Conservation (phyloP, 2,888 invertebrate genomes). For the Hirtodrosophila duncani region DNA sequence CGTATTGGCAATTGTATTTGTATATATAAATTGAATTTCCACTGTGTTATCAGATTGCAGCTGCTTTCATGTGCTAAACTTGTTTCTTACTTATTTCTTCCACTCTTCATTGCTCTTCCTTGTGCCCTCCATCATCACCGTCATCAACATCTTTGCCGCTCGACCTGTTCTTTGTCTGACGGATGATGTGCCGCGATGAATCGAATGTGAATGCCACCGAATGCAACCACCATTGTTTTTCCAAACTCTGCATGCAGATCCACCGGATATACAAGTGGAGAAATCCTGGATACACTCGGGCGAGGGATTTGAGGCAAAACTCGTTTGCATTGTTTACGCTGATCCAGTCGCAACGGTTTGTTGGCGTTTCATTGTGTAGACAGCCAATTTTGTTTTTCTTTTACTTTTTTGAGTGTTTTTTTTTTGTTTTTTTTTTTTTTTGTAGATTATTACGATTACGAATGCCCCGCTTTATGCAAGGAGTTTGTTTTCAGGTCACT, state of each 20-base stretch:
- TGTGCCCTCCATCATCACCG: slow-evolving; percentile 5
- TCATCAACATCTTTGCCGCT: slow-evolving; percentile 5
- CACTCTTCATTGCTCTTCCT: neutral
- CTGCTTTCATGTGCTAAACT: slow-evolving; percentile 35
- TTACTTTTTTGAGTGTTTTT: slow-evolving; percentile 6
- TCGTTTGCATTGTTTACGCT: slow-evolving; percentile 84
- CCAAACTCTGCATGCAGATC: slow-evolving; percentile 82
- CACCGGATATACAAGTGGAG: slow-evolving; percentile 85
- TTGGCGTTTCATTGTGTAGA: slow-evolving; percentile 42
- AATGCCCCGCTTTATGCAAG: slow-evolving; percentile 32
- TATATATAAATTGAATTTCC: slow-evolving; percentile 50
- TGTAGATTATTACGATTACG: slow-evolving; percentile 46
- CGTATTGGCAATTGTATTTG: slow-evolving; percentile 29
- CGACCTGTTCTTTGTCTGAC: slow-evolving; percentile 12
- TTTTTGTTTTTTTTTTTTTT: slow-evolving; percentile 28
- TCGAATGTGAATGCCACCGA: too few relatives aligned
- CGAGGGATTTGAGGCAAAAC: slow-evolving; percentile 84
- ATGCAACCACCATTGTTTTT: too few relatives aligned
- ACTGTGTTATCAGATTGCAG: slow-evolving; percentile 46
- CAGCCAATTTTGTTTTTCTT: neutral
- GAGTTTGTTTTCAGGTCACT: slow-evolving; percentile 50
- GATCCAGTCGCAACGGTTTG: slow-evolving; percentile 84
- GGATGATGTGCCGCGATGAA: slow-evolving; percentile 17
- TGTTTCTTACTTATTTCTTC: neutral
- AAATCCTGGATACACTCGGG: slow-evolving; percentile 85